Evolutionary conservation across 1,140 invertebrate species (phyloP), one percentile per base, ranked within the genome.

Genomic region (Bradynema listronoti): DNA sequence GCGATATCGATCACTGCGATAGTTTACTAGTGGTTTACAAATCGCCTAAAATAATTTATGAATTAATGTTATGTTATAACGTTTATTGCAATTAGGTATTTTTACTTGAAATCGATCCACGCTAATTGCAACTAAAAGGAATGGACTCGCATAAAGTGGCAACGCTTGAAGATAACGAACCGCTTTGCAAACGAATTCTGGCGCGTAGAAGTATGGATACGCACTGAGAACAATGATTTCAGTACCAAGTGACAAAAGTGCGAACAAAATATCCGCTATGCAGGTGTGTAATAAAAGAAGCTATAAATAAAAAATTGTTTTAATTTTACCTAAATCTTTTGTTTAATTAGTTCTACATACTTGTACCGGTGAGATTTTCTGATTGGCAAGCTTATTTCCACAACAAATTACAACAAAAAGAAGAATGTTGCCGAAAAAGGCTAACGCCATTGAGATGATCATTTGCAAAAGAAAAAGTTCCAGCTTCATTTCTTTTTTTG

Each of bases 101-200:
- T n/a, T n/a, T n/a, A 75, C 71, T 59, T 74, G 72, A 60, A 68
- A 74, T 55, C 72, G 60, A 33, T 73, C 71, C 11, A 69, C 63
- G 29, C 63, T 68, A 22, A 73, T 73, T n/a, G 72, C 72, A 14
- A 75, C 72, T 30, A 74, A 54, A 16, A 69, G 47, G 42, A 77
- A 69, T 5, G 73, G 65, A 50, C 62, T 66, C 2, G 73, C 68
- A 47, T 77, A 75, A 41, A 77, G 53, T 4, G 73, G 71, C 45
- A 72, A 55, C n/a, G 77, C 66, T 62, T 80, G 79, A n/a, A 77
- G 51, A 46, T 79, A 81, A 42, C 78, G 78, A 4, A 81, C 76
- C 4, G 52, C 41, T 55, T 55, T 55, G 58, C 80, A 81, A 11
- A 81, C 56, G 22, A 25, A n/a, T 43, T 59, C 57, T 27, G 57